phyloP scores from a whole-genome alignment of 2,113 vertebrate genomes.

The Oncorhynchus mykiss region DNA sequence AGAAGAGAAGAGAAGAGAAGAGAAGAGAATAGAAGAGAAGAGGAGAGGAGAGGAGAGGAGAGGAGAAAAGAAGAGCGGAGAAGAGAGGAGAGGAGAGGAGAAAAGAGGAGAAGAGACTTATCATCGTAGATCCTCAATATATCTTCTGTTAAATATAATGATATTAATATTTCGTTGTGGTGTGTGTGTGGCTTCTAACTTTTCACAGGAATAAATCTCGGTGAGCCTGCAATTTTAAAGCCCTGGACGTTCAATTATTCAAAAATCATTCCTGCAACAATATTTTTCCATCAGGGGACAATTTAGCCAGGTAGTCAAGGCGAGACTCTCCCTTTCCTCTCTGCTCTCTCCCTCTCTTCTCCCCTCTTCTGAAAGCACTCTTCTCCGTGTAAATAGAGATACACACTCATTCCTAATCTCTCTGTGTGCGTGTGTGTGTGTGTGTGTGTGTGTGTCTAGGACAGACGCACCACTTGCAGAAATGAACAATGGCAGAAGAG shows the following conservation, averaged over 20 bases:
- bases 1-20: too few relatives aligned
- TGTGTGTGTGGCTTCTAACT: constrained; percentile 48
- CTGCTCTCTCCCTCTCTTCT: not conserved
- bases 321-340: constrained; percentile 48
- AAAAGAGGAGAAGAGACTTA: constrained; percentile 7
- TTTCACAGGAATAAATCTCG: constrained; percentile 59
- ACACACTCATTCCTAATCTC: constrained; percentile 42
- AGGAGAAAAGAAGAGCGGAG: too few relatives aligned
- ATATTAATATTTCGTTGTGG: constrained; percentile 65
- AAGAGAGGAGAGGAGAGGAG: too few relatives aligned
- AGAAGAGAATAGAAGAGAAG: too few relatives aligned
- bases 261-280: constrained; percentile 70
- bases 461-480: constrained; percentile 47
- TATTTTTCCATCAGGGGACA: constrained; percentile 77
- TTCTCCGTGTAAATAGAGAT: constrained; percentile 62
- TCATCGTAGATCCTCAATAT: constrained; percentile 47
- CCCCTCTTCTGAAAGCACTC: constrained; percentile 65
- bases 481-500: constrained; percentile 35
- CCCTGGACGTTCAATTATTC: constrained; percentile 72
- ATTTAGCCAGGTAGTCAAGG: constrained; percentile 68
- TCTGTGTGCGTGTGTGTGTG: not conserved
- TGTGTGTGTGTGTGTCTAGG: constrained; percentile 36
- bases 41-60: too few relatives aligned
- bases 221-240: constrained; percentile 72
- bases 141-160: constrained; percentile 67